These are phyloP conservation scores for Actinia equina DNA, from an alignment of 64 coral and sea anemone species.

Conservation along the genomic window DNA sequence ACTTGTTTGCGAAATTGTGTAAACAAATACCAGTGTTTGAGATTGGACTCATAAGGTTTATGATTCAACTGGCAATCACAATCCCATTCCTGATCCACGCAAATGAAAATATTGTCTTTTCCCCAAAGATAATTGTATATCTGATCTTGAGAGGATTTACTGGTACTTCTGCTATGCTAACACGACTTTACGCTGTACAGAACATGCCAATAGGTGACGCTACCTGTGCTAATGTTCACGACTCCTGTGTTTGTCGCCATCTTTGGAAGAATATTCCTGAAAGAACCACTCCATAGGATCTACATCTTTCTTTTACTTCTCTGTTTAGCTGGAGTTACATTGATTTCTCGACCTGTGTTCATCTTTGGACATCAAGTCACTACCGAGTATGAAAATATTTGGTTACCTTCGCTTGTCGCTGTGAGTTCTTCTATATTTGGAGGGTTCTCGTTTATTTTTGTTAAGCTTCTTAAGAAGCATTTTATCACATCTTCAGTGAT, in stretches of 20 bases:
- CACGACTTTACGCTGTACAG: slow-evolving; percentile 36
- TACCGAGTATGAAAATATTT: not conserved
- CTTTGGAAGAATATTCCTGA: slow-evolving; percentile 48
- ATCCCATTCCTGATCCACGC: slow-evolving; percentile 32
- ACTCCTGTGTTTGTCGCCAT: slow-evolving; percentile 41
- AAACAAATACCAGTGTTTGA: slow-evolving; percentile 2
- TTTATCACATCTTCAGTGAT: slow-evolving; percentile 25
- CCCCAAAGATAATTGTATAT: not conserved
- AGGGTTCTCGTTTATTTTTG: not conserved
- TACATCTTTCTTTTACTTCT: slow-evolving; percentile 18
- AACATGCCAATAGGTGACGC: slow-evolving; percentile 58
- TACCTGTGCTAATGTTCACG: slow-evolving; percentile 57
- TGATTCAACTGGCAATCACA: slow-evolving; percentile 17
- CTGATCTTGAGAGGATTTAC: slow-evolving; percentile 16
- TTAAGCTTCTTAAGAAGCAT: not conserved
- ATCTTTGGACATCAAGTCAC: slow-evolving; percentile 31
- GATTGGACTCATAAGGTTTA: slow-evolving; percentile 1
- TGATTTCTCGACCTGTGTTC: slow-evolving; percentile 45
- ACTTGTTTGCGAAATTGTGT: not conserved
- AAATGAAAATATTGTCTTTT: not conserved
- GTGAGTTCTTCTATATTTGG: slow-evolving; percentile 4
- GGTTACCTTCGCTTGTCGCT: slow-evolving; percentile 40
- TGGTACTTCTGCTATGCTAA: slow-evolving; percentile 17
- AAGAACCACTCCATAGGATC: slow-evolving; percentile 41
- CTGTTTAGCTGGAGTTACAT: slow-evolving; percentile 43